Conservation (phyloP, 1,140 invertebrate species). For the Caerostris extrusa region DNA sequence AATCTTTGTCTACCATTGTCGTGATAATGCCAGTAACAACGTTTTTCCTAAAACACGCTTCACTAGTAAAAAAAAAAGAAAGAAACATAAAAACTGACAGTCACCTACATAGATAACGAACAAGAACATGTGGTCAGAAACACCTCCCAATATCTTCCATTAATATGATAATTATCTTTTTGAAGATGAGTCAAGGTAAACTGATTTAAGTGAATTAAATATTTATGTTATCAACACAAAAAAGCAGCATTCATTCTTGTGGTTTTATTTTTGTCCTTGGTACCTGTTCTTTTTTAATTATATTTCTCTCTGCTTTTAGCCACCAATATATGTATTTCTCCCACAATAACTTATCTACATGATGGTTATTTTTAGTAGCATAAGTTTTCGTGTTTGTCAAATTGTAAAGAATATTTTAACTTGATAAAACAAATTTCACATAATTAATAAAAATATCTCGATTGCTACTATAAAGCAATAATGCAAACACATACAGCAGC, state of each 20-base stretch:
- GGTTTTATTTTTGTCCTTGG: not conserved
- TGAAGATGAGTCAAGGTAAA: constrained; percentile 11
- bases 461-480: too few species aligned
- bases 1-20: not conserved
- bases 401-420: too few species aligned
- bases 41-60: not conserved
- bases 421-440: too few species aligned
- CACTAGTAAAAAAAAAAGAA: not conserved
- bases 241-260: not conserved
- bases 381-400: too few species aligned
- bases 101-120: not conserved
- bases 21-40: not conserved
- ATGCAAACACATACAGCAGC: too few species aligned
- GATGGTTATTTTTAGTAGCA: too few species aligned
- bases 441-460: too few species aligned
- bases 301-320: not conserved
- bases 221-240: not conserved
- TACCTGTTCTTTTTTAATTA: not conserved
- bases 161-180: not conserved
- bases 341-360: too few species aligned
- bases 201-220: not conserved
- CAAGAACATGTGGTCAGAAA: not conserved
- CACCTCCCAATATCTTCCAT: not conserved
- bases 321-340: too few species aligned
- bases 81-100: not conserved